Evolutionary conservation across 2,797 vertebrate species (phyloP).

Genomic region (Eulemur albifrons): DNA sequence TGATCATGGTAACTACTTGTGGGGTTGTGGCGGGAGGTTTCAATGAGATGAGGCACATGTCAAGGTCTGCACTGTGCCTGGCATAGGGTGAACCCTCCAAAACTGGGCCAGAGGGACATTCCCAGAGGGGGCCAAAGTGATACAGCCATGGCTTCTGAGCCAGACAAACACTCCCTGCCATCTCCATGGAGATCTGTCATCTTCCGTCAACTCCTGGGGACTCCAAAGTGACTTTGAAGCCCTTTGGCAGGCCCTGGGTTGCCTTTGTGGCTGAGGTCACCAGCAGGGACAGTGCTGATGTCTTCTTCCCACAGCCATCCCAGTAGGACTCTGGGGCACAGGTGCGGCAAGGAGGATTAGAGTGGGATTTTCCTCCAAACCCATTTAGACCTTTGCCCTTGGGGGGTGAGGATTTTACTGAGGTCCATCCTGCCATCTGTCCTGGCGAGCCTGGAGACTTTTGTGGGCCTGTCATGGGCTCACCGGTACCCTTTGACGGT

Average conservation of each 20-base stretch:
- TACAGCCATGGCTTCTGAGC: neutral
- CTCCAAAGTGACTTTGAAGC: neutral
- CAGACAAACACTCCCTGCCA: accelerated
- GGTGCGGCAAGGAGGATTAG: slow-evolving; percentile 62
- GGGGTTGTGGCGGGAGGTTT: neutral
- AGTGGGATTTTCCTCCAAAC: slow-evolving; percentile 24
- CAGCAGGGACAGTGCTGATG: neutral
- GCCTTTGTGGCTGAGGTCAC: neutral
- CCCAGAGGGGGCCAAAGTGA: neutral
- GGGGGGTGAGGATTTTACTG: neutral
- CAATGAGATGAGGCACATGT: neutral
- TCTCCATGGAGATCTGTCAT: neutral
- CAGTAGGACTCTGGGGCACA: slow-evolving; percentile 40
- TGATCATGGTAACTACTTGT: accelerated
- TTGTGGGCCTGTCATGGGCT: slow-evolving; percentile 34
- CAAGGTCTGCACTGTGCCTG: neutral
- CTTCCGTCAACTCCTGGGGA: neutral
- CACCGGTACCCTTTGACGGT: neutral
- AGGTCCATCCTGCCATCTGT: slow-evolving; percentile 66
- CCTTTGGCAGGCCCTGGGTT: neutral
- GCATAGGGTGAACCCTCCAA: neutral
- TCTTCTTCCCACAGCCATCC: neutral
- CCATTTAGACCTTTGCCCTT: slow-evolving; percentile 15
- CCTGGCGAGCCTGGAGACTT: slow-evolving; percentile 25
- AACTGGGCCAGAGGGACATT: neutral